Base-by-base conservation (phyloP, 2,113 vertebrate species). In the Corvus cornix region DNA sequence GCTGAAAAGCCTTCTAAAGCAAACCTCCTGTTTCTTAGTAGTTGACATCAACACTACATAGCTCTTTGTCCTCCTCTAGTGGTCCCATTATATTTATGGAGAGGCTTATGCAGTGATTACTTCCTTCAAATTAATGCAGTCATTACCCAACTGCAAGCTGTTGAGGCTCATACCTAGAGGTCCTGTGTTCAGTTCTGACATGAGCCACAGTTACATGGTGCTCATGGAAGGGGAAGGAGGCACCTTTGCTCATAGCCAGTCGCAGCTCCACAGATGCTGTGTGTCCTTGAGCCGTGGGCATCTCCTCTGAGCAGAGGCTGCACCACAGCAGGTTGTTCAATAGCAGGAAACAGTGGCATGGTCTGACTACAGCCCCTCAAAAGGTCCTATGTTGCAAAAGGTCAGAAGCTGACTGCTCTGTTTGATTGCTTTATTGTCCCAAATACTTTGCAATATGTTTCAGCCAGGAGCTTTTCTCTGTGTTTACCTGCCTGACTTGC, bases 1-100 rank as follows among this genome's bases (percentile, higher is more conserved):
- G 73, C 20, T 62, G 87, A 81, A 94, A 73, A 90, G 51, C 92
- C 87, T 89, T 83, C 43, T 55, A 56, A 66, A 90, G 39, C 39
- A 92, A 63, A 33, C 63, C 75, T 89, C 16, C 17, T 4, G 28
- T 83, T 95, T 90, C 64, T 46, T 26, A 63, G 39, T 21, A 68
- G 77, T 46, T 81, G 79, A 68, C 33, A 33, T 59, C 76, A 93
- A 60, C 30, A 69, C 82, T 87, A 22, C 20, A 19, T 8, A 33
- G 92, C 86, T 93, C 95, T 95, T 93, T 89, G 76, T 96, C 94
- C 91, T 94, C 93, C 95, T 92, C 93, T 96, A 94, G 92, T 94
- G 90, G 85, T 73, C 53, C 69, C 74, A 26, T 39, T 56, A 39
- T 30, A 74, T 43, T 75, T 78, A 95, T 84, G 63, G 52, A 93